A percentile compares a stretch with the other conserved stretches of the same genome.
Conservation (phyloP, 2,888 invertebrate genomes). For the Orthosia gothica region DNA sequence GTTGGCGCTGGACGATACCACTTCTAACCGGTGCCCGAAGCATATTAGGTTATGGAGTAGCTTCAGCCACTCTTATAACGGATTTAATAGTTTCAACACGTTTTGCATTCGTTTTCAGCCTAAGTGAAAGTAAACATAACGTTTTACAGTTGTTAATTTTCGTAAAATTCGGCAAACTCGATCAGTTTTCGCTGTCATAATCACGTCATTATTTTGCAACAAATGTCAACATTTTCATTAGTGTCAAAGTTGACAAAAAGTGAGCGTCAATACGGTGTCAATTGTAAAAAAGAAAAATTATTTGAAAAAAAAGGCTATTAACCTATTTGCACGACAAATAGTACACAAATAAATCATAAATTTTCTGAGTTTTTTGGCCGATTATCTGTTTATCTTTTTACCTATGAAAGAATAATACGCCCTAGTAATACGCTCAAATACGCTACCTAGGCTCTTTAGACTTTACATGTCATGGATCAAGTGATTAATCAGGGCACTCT, state of each 20-base stretch:
- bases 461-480: too few species aligned
- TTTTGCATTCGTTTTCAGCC: background rate
- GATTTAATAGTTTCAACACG: background rate
- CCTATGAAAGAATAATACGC: too few species aligned
- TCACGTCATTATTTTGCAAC: slow-evolving; percentile 20
- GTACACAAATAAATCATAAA: too few species aligned
- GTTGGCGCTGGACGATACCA: slow-evolving; percentile 69
- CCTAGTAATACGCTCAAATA: too few species aligned
- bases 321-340: too few species aligned
- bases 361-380: too few species aligned
- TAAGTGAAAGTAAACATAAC: slow-evolving; percentile 19
- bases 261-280: too few species aligned
- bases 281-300: background rate
- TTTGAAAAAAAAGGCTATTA: background rate
- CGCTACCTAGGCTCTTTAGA: too few species aligned
- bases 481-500: too few species aligned
- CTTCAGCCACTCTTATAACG: slow-evolving; percentile 10
- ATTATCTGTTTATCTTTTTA: too few species aligned
- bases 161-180: slow-evolving; percentile 48
- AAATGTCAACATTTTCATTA: slow-evolving; percentile 12
- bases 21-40: slow-evolving; percentile 82
- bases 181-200: slow-evolving; percentile 26
- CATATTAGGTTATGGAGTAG: slow-evolving; percentile 75
- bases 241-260: background rate
- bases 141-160: slow-evolving; percentile 19